Percentiles rank a stretch among this genome's conserved stretches.
Evolutionary conservation across 2,888 invertebrate genomes (phyloP).

Genomic region (Protodeltote pygarga): DNA sequence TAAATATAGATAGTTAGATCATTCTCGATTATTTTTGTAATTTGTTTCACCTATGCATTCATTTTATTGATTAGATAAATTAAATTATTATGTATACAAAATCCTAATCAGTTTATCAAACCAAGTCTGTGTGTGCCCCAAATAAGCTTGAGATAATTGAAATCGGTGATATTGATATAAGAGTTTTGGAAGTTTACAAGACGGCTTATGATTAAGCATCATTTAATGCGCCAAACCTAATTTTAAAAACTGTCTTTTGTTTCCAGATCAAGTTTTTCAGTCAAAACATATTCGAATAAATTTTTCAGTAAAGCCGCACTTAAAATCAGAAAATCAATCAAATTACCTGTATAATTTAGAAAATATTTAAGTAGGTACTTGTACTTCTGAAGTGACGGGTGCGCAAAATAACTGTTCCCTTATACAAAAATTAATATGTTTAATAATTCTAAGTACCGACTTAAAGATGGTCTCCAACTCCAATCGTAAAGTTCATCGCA

Average conservation of each 20-base stretch:
- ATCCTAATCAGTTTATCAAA: slow-evolving; percentile 47
- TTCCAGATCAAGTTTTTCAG: neutral
- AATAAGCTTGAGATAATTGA: slow-evolving; percentile 44
- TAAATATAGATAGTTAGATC: too few relatives aligned
- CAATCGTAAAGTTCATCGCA: slow-evolving; percentile 61
- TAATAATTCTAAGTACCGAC: slow-evolving; percentile 33
- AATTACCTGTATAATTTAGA: too few relatives aligned
- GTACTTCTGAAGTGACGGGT: too few relatives aligned
- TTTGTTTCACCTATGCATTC: slow-evolving; percentile 8
- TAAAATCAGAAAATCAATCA: too few relatives aligned
- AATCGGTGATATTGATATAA: slow-evolving; percentile 39
- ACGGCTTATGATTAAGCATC: slow-evolving; percentile 13
- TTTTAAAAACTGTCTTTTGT: neutral
- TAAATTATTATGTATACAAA: slow-evolving; percentile 32
- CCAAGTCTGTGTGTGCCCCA: slow-evolving; percentile 52
- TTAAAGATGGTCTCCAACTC: slow-evolving; percentile 35
- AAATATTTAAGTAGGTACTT: too few relatives aligned
- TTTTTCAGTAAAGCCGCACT: too few relatives aligned
- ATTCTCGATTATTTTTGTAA: slow-evolving; percentile 5
- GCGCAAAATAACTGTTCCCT: neutral
- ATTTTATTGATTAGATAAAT: slow-evolving; percentile 50
- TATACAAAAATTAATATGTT: slow-evolving; percentile 19
- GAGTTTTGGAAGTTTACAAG: slow-evolving; percentile 9
- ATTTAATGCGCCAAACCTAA: slow-evolving; percentile 1
- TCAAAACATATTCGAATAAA: neutral